These are phyloP conservation scores for Larimichthys crocea DNA, from an alignment of 2,113 vertebrate genomes.

Conservation along the genomic window DNA sequence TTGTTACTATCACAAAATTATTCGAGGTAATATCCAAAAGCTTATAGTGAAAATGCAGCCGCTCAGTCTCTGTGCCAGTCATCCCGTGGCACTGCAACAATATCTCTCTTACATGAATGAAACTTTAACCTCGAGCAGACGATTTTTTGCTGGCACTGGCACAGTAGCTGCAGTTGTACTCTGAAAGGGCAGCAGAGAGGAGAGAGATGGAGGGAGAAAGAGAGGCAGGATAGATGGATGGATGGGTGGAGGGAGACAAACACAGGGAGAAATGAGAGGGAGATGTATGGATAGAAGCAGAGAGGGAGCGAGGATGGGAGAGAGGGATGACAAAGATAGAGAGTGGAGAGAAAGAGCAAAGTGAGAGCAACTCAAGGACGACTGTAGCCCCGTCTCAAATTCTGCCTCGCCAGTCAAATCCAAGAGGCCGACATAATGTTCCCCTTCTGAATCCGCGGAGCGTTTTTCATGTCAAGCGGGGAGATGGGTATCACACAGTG, in stretches of 20 bases:
- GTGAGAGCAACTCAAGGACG: conserved; percentile 63
- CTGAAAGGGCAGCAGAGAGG: conserved; percentile 32
- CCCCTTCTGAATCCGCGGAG: conserved; percentile 45
- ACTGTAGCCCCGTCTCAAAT: conserved; percentile 69
- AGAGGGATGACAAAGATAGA: conserved; percentile 33
- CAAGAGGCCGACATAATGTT: conserved; percentile 63
- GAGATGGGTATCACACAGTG: conserved; percentile 73
- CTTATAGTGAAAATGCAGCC: conserved; percentile 27
- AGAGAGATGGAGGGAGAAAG: not conserved
- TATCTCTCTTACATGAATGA: conserved; percentile 54
- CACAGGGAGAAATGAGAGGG: not conserved
- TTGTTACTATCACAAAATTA: conserved; percentile 32
- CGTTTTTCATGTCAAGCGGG: conserved; percentile 72
- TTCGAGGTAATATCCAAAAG: conserved; percentile 49
- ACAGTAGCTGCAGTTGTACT: conserved; percentile 53
- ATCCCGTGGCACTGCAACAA: conserved; percentile 48
- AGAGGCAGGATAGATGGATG: not conserved
- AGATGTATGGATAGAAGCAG: conserved; percentile 24
- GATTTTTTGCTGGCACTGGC: conserved; percentile 38
- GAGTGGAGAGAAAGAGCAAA: conserved; percentile 24
- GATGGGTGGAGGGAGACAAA: conserved; percentile 13
- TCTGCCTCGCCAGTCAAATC: conserved; percentile 74
- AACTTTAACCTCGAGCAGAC: conserved; percentile 60
- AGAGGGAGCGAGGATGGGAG: conserved; percentile 18
- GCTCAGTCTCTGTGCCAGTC: conserved; percentile 45